phyloP scores from a whole-genome alignment of 2,888 invertebrate genomes.

The Sarcophaga caerulescens region DNA sequence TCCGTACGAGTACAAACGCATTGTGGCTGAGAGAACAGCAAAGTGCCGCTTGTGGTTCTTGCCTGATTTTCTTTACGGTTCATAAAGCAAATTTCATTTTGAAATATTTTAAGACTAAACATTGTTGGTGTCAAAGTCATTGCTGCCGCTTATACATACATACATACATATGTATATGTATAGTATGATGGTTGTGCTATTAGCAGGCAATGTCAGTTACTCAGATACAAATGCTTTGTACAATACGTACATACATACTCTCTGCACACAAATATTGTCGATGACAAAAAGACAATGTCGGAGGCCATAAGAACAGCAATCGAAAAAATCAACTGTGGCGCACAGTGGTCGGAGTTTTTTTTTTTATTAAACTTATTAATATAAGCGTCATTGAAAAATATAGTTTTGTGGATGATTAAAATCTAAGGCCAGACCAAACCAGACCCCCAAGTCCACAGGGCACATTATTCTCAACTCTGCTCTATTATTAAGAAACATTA shows the following conservation, averaged over 20 bases:
- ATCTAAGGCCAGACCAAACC: too few species aligned
- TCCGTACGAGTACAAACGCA: not conserved
- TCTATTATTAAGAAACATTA: too few species aligned
- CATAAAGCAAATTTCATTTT: slow-evolving; percentile 81
- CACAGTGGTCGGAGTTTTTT: not conserved
- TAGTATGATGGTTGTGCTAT: slow-evolving; percentile 22
- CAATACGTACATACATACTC: not conserved
- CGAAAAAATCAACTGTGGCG: not conserved
- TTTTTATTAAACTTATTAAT: not conserved
- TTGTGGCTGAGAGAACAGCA: slow-evolving; percentile 14
- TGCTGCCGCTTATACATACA: slow-evolving; percentile 40
- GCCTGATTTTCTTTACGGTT: slow-evolving; percentile 75
- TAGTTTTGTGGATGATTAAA: too few species aligned
- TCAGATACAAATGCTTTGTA: not conserved
- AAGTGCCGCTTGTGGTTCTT: slow-evolving; percentile 52
- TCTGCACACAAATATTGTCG: not conserved
- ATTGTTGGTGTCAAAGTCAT: slow-evolving; percentile 62
- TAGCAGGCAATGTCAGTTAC: slow-evolving; percentile 43
- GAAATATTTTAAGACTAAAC: slow-evolving; percentile 78
- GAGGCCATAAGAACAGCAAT: slow-evolving; percentile 24
- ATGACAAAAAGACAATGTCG: slow-evolving; percentile 41
- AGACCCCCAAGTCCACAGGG: too few species aligned
- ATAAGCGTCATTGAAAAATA: too few species aligned
- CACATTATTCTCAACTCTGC: too few species aligned
- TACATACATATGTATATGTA: not conserved